These are phyloP conservation scores for Betta splendens DNA, from an alignment of 2,797 vertebrate genomes.

Conservation along the genomic window DNA sequence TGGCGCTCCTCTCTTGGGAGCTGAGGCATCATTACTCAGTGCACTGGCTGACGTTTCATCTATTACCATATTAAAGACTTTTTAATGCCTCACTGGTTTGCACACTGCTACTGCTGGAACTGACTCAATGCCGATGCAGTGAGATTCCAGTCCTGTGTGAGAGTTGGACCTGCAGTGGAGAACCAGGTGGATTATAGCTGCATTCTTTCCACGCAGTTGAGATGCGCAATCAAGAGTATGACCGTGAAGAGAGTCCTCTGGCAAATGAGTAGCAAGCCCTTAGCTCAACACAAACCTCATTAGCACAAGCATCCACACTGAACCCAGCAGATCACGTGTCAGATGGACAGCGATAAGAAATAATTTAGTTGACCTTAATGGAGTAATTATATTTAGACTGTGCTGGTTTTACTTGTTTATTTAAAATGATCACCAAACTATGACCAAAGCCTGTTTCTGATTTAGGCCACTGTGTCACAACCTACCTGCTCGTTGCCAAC, in stretches of 20 bases:
- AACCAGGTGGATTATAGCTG: conserved; percentile 28
- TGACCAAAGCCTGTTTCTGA: neutral
- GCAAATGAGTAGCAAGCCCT: conserved; percentile 27
- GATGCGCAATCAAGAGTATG: conserved; percentile 20
- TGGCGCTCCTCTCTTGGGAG: conserved; percentile 63
- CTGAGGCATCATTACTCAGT: conserved; percentile 70
- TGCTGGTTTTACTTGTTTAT: neutral
- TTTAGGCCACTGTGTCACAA: neutral
- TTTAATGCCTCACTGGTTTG: conserved; percentile 72
- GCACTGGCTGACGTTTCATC: conserved; percentile 63
- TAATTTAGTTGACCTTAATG: no score
- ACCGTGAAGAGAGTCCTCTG: conserved; percentile 19
- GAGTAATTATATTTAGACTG: no score
- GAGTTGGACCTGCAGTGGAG: conserved; percentile 41
- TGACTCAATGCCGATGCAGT: conserved; percentile 52
- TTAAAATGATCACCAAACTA: neutral
- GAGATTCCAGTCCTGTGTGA: conserved; percentile 42
- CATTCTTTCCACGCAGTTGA: conserved; percentile 27
- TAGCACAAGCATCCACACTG: no score
- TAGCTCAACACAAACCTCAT: no score
- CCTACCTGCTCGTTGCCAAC: conserved; percentile 89
- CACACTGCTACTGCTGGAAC: conserved; percentile 42
- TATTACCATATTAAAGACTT: conserved; percentile 82
- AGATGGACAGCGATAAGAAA: no score
- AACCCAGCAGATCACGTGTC: no score